Conservation (phyloP, 2,113 vertebrate species). For the Dromaius novaehollandiae region DNA sequence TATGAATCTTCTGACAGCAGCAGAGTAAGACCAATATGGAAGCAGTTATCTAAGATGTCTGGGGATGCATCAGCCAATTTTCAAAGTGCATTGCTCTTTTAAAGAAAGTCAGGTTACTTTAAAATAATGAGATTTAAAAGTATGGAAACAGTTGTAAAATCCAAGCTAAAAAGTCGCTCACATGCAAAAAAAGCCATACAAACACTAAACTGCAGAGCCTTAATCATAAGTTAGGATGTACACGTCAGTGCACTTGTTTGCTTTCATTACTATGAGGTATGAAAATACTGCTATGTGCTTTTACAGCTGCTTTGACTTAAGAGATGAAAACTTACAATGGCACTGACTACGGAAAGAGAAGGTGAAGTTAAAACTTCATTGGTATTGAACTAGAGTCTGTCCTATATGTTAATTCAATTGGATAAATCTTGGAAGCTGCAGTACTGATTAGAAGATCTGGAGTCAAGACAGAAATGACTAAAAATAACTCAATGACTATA, state of each 20-base stretch:
- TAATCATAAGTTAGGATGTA: not conserved
- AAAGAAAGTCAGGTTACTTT: not conserved
- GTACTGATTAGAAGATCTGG: not conserved
- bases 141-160: not conserved
- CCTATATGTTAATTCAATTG: not conserved
- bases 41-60: not conserved
- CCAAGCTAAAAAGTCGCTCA: not conserved
- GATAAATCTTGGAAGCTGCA: not conserved
- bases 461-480: not conserved
- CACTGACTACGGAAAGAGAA: not conserved
- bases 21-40: not conserved
- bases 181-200: not conserved
- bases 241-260: not conserved
- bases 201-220: not conserved
- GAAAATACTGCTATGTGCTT: not conserved
- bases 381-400: not conserved
- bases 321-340: not conserved
- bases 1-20: not conserved
- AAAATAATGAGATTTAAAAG: not conserved
- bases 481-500: not conserved
- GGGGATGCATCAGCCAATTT: not conserved
- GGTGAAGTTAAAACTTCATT: not conserved
- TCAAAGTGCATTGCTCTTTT: not conserved
- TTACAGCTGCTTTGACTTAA: constrained; percentile 19
- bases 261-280: not conserved